Evolutionary conservation across 1,140 invertebrate species (phyloP).

Genomic region (Heliothis virescens): DNA sequence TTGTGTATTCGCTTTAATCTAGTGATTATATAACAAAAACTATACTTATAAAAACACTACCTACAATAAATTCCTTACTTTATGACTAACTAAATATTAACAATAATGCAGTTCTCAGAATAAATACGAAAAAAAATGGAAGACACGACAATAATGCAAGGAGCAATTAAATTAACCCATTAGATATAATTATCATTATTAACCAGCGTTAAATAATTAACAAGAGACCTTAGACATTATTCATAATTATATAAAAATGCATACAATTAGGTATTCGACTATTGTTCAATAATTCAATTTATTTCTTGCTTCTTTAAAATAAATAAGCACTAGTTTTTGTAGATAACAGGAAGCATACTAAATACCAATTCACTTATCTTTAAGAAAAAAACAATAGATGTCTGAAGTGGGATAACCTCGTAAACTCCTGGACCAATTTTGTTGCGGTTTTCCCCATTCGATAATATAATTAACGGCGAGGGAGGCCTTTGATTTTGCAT

Average conservation of each 20-base stretch:
- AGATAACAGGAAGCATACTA: slow-evolving; percentile 12
- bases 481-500: background rate
- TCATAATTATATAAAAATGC: slow-evolving; percentile 22
- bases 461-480: slow-evolving; percentile 18
- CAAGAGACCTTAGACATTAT: background rate
- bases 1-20: too few relatives aligned
- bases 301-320: background rate
- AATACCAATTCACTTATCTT: slow-evolving; percentile 5
- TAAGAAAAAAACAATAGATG: slow-evolving; percentile 6
- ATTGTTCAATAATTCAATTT: slow-evolving; percentile 25
- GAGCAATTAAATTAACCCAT: slow-evolving; percentile 4
- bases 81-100: too few relatives aligned
- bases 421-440: slow-evolving; percentile 16
- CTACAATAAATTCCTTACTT: too few relatives aligned
- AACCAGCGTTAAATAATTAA: slow-evolving; percentile 22
- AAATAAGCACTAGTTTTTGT: slow-evolving; percentile 25
- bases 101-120: background rate
- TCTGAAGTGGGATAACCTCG: slow-evolving; percentile 10
- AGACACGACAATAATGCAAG: background rate
- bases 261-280: background rate
- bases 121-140: background rate
- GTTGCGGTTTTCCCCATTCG: slow-evolving; percentile 20
- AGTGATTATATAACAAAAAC: too few relatives aligned
- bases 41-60: too few relatives aligned
- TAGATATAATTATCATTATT: slow-evolving; percentile 14